Evolutionary conservation across 1,140 invertebrate species (phyloP).

Genomic region (Hormaphis cornu): DNA sequence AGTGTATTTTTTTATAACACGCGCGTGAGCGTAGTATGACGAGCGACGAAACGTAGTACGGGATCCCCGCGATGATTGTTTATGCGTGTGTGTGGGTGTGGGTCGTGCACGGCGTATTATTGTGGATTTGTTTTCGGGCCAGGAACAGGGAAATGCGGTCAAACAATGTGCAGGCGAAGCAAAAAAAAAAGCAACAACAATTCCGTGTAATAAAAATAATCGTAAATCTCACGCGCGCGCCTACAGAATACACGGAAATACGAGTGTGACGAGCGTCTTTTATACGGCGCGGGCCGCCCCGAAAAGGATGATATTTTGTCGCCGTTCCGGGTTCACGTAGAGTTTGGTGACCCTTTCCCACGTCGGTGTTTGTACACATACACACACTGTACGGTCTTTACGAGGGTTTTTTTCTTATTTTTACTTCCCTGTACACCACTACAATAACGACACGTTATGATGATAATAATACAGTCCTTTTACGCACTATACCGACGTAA

Average conservation of each 20-base stretch:
- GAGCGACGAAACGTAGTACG: too few species aligned
- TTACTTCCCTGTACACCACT: background rate
- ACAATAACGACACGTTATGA: too few species aligned
- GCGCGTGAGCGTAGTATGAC: too few species aligned
- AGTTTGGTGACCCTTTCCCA: conserved; percentile 29
- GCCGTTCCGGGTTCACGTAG: conserved; percentile 31
- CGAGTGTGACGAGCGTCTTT: background rate
- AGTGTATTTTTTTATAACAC: too few species aligned
- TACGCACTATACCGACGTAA: background rate
- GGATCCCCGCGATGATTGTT: conserved; percentile 7
- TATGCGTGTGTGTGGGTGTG: too few species aligned
- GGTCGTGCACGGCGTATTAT: background rate
- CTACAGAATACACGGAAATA: too few species aligned
- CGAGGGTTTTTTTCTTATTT: background rate
- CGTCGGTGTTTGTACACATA: background rate
- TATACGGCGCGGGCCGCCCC: background rate
- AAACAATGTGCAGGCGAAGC: conserved; percentile 17
- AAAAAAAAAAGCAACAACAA: background rate
- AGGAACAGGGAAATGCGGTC: conserved; percentile 29
- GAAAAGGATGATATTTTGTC: conserved; percentile 23
- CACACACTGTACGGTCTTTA: background rate
- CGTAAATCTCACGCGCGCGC: background rate
- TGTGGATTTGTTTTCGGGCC: conserved; percentile 5
- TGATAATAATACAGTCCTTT: too few species aligned
- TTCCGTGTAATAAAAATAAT: background rate